phyloP scores from a whole-genome alignment of 2,113 vertebrate genomes.

The Lepus europaeus region DNA sequence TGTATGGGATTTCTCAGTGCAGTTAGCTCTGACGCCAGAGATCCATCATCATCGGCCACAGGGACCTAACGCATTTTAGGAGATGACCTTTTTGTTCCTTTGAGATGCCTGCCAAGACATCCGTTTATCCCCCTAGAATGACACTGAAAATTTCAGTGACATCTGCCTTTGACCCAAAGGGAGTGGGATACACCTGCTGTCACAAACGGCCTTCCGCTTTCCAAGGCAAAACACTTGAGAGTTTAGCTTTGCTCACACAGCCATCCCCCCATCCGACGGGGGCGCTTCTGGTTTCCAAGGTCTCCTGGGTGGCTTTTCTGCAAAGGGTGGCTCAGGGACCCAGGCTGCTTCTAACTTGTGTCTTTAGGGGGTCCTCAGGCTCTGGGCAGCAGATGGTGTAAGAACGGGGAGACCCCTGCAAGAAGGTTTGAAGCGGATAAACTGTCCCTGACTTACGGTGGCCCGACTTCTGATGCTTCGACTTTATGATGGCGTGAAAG shows the following conservation, averaged over 20 bases:
- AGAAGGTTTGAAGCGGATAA: background rate
- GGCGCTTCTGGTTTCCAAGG: background rate
- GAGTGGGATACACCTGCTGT: background rate
- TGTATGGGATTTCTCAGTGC: background rate
- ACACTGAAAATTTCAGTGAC: background rate
- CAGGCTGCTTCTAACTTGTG: background rate
- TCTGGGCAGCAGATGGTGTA: background rate
- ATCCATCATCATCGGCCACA: too few relatives aligned
- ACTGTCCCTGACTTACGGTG: too few relatives aligned
- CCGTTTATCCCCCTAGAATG: background rate
- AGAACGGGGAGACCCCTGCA: accelerated
- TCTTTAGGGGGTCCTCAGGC: background rate
- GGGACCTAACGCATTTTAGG: background rate
- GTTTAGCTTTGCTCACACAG: background rate
- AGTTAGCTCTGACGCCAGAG: background rate
- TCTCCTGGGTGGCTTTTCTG: background rate
- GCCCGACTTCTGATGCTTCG: too few relatives aligned
- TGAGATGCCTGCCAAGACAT: background rate
- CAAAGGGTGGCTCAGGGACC: background rate
- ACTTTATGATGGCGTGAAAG: too few relatives aligned
- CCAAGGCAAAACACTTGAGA: background rate
- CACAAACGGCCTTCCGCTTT: background rate
- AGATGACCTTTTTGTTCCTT: background rate
- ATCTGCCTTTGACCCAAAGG: background rate
- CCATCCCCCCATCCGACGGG: too few relatives aligned